Conservation (phyloP, 2,113 vertebrate species). For the Aphelocoma coerulescens region DNA sequence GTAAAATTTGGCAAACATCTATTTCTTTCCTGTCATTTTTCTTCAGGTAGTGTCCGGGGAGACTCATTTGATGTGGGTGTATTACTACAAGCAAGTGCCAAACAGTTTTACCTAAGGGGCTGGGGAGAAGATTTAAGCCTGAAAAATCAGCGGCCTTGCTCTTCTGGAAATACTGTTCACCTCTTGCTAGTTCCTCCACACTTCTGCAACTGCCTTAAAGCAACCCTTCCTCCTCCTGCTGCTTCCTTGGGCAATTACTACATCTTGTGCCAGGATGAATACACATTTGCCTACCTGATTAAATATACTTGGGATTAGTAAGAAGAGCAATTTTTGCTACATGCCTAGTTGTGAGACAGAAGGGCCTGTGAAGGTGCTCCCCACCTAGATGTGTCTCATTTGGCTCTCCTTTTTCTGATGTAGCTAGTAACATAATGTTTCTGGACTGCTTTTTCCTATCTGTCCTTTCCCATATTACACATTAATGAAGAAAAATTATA, state of each 20-base stretch:
- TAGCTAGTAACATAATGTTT: not conserved
- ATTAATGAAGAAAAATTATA: slow-evolving; percentile 17
- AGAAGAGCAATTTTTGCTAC: not conserved
- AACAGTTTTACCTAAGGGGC: not conserved
- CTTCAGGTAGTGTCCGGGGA: not conserved
- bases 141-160: not conserved
- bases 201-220: not conserved
- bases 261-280: not conserved
- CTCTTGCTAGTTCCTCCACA: not conserved
- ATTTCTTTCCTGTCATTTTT: not conserved
- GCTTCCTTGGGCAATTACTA: not conserved
- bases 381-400: not conserved
- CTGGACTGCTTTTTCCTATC: not conserved
- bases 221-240: not conserved
- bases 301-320: not conserved
- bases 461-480: not conserved
- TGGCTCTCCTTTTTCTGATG: not conserved
- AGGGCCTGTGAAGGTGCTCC: not conserved
- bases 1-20: not conserved
- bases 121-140: not conserved
- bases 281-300: not conserved
- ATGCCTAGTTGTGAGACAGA: not conserved
- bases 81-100: not conserved
- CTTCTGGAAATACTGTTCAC: not conserved
- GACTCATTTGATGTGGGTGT: not conserved